A percentile compares a stretch with the other conserved stretches of the same genome.
phyloP scores from a whole-genome alignment of 2,888 invertebrate genomes.

The Barypeithes pellucidus region DNA sequence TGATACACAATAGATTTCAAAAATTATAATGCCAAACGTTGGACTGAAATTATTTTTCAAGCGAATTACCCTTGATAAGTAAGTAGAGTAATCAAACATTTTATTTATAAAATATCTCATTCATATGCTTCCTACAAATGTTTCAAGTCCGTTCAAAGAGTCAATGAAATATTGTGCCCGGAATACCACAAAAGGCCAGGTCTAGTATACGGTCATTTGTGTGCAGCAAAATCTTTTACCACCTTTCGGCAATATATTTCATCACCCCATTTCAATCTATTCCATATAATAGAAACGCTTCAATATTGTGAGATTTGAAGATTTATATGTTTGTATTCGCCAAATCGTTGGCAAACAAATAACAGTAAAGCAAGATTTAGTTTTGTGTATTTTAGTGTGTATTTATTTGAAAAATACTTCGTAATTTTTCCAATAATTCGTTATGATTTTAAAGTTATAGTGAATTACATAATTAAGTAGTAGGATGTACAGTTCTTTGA shows the following conservation, averaged over 20 bases:
- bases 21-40: too few relatives aligned
- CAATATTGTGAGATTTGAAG: conserved; percentile 18
- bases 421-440: too few relatives aligned
- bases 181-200: conserved; percentile 8
- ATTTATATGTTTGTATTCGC: background rate
- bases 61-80: too few relatives aligned
- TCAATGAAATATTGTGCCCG: conserved; percentile 25
- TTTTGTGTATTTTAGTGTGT: background rate
- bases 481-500: too few relatives aligned
- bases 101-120: conserved; percentile 10
- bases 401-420: background rate
- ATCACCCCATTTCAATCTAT: conserved; percentile 24
- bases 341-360: conserved; percentile 11
- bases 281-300: conserved; percentile 7
- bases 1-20: too few relatives aligned
- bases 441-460: too few relatives aligned
- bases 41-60: too few relatives aligned
- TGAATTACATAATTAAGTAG: too few relatives aligned
- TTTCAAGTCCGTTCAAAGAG: conserved; percentile 20
- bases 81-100: background rate
- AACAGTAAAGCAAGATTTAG: conserved; percentile 2
- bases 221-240: conserved; percentile 30
- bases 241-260: conserved; percentile 28
- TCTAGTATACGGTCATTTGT: conserved; percentile 33
- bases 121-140: conserved; percentile 13